phyloP scores from a whole-genome alignment of 1,140 invertebrate species.

The Neodiprion virginianus region DNA sequence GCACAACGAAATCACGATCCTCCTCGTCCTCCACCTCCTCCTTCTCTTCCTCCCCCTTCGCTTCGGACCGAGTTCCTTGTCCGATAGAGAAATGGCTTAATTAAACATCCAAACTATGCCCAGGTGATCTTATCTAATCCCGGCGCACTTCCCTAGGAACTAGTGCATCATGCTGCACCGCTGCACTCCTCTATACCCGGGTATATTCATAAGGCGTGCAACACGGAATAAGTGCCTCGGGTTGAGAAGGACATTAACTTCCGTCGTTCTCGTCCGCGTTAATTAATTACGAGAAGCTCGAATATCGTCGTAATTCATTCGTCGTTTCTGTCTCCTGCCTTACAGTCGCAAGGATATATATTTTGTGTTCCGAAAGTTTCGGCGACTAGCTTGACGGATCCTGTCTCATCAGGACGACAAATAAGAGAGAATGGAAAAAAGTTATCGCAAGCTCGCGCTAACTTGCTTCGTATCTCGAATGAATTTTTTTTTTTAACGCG shows the following conservation, averaged over 20 bases:
- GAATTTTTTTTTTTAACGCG: background rate
- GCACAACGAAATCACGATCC: too few species aligned
- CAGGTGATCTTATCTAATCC: background rate
- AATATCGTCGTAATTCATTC: too few species aligned
- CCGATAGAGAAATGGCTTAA: constrained; percentile 5
- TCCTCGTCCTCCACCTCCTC: too few species aligned
- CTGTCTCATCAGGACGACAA: background rate
- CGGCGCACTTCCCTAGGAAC: too few species aligned
- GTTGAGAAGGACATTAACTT: background rate
- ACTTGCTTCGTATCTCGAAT: background rate
- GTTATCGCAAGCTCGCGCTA: background rate
- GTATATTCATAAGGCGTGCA: background rate
- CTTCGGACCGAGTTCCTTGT: background rate
- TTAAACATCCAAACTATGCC: background rate
- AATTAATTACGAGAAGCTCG: background rate
- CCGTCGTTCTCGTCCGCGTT: background rate
- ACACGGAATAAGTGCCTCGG: background rate
- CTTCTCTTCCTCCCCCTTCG: too few species aligned
- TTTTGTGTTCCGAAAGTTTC: background rate
- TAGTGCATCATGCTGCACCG: too few species aligned
- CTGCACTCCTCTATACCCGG: too few species aligned
- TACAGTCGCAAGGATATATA: background rate
- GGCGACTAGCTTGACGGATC: too few species aligned
- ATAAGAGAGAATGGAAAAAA: background rate
- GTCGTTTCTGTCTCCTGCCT: too few species aligned